phyloP scores from a whole-genome alignment of 2,113 vertebrate genomes.

The Oostethus manadensis region DNA sequence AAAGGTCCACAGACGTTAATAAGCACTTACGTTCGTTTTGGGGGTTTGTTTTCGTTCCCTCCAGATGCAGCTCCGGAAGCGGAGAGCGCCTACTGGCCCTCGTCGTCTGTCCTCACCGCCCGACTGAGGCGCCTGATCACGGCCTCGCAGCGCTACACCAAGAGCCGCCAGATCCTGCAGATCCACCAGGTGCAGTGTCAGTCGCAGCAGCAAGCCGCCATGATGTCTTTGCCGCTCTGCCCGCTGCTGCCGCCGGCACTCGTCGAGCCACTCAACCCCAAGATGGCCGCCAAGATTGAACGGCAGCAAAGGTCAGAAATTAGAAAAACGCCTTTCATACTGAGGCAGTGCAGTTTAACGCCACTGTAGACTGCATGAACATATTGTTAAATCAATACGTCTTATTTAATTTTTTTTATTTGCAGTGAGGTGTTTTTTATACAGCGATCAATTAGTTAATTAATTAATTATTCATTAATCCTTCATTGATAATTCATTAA shows the following conservation, averaged over 20 bases:
- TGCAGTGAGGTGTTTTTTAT: too few relatives aligned
- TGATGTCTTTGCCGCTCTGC: conserved; percentile 75
- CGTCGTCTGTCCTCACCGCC: conserved; percentile 89
- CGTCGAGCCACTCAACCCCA: conserved; percentile 85
- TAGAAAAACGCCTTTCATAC: neutral
- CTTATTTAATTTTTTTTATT: too few relatives aligned
- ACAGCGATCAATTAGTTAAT: too few relatives aligned
- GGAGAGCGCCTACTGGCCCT: conserved; percentile 88
- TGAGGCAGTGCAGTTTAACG: neutral
- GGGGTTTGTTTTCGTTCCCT: neutral
- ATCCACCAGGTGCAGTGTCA: conserved; percentile 79
- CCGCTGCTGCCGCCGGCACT: conserved; percentile 78
- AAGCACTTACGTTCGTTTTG: neutral
- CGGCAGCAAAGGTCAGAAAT: conserved; percentile 86
- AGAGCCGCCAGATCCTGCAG: conserved; percentile 88
- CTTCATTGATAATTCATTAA: too few relatives aligned
- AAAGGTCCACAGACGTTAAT: conserved; percentile 1
- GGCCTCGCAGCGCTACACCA: conserved; percentile 90
- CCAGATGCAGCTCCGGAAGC: conserved; percentile 81
- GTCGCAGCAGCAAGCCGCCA: conserved; percentile 66
- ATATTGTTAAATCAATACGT: too few relatives aligned
- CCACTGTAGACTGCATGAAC: neutral
- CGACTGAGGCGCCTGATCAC: conserved; percentile 93
- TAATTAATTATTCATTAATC: too few relatives aligned
- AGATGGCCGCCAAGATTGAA: conserved; percentile 97